Conservation (phyloP, 2,888 invertebrate species). For the Mantis religiosa region DNA sequence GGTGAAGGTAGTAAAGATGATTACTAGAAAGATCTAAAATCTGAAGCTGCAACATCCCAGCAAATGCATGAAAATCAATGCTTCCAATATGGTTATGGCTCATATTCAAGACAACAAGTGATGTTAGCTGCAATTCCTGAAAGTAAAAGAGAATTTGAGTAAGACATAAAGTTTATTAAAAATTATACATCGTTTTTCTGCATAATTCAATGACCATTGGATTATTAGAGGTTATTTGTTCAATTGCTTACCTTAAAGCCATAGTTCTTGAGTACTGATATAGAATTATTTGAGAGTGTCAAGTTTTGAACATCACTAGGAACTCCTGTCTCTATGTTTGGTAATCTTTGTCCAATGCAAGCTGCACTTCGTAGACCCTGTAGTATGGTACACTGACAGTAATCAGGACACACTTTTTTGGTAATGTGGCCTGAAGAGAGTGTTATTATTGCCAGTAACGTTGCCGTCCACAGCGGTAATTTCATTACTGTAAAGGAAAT, state of each 20-base stretch:
- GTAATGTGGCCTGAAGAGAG: not conserved
- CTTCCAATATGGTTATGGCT: conserved; percentile 46
- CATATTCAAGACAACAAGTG: conserved; percentile 41
- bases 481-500: not conserved
- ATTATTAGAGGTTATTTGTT: conserved; percentile 26
- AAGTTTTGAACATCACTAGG: conserved; percentile 38
- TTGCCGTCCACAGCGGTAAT: not conserved
- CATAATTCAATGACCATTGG: no score
- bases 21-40: conserved; percentile 49
- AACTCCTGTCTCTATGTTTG: conserved; percentile 8
- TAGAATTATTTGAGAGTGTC: conserved; percentile 42
- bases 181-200: no score
- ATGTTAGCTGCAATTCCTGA: conserved; percentile 40
- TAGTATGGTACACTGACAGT: not conserved
- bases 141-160: not conserved
- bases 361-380: not conserved
- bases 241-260: conserved; percentile 38
- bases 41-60: conserved; percentile 45
- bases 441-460: not conserved
- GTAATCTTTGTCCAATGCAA: conserved; percentile 1
- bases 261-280: conserved; percentile 36
- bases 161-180: no score
- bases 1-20: conserved; percentile 42
- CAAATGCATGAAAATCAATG: conserved; percentile 46
- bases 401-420: not conserved